phyloP scores from a whole-genome alignment of 2,113 vertebrate genomes.

The Mesocricetus auratus region DNA sequence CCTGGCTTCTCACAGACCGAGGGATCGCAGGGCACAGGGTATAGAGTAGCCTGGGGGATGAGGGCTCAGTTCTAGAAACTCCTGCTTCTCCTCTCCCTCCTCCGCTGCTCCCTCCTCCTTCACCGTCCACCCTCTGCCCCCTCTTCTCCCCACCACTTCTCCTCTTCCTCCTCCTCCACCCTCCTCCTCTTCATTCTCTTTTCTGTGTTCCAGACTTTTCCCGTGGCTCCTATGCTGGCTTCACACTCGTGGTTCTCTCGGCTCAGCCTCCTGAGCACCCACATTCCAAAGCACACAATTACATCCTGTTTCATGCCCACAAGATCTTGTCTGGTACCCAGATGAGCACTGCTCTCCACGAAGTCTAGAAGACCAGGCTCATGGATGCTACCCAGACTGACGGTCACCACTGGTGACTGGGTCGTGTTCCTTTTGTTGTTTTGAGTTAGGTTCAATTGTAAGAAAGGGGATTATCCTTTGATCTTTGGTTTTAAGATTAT shows the following conservation, averaged over 20 bases:
- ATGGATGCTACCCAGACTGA: not conserved
- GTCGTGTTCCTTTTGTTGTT: not conserved
- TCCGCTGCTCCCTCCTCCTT: too few species aligned
- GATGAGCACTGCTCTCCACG: fast-evolving
- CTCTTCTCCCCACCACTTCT: not conserved
- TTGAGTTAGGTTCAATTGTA: not conserved
- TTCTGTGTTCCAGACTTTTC: not conserved
- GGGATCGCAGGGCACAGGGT: not conserved
- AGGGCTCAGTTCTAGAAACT: not conserved
- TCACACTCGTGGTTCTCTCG: not conserved
- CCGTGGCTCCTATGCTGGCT: not conserved
- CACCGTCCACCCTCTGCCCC: not conserved
- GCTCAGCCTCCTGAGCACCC: not conserved
- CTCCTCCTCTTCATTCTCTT: not conserved
- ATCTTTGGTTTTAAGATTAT: not conserved
- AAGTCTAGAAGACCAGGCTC: not conserved
- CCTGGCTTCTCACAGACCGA: not conserved
- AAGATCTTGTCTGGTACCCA: fast-evolving
- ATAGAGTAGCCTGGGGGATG: not conserved
- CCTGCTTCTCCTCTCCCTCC: not conserved
- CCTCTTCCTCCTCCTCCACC: not conserved
- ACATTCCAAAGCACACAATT: not conserved
- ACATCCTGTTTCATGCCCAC: not conserved
- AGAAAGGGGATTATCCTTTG: not conserved
- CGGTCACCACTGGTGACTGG: not conserved